Percentiles rank a stretch among this genome's conserved stretches.
phyloP scores from a whole-genome alignment of 2,113 vertebrate genomes.

The Cairina moschata region DNA sequence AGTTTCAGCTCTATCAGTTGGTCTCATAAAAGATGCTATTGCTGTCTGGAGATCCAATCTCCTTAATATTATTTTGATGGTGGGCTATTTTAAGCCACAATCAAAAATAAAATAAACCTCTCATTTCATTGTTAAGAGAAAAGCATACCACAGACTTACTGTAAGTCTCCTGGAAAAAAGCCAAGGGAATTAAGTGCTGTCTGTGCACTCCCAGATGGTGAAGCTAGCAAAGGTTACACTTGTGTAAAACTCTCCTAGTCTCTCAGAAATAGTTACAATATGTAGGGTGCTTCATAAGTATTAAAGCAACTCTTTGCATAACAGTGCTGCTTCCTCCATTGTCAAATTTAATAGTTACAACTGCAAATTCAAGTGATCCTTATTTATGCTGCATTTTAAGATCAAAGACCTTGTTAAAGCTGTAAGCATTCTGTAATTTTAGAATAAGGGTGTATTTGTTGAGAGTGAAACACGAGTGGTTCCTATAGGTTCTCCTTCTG shows the following conservation, averaged over 20 bases:
- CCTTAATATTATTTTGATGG: neutral
- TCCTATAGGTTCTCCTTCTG: neutral
- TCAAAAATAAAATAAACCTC: neutral
- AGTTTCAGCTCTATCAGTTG: neutral
- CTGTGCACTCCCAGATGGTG: conserved; percentile 32
- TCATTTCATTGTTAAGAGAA: conserved; percentile 7
- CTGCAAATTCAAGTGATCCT: neutral
- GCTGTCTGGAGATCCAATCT: neutral
- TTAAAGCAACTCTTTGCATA: conserved; percentile 25
- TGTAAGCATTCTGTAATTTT: neutral
- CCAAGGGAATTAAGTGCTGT: conserved; percentile 30
- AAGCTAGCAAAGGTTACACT: conserved; percentile 17
- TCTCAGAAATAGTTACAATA: neutral
- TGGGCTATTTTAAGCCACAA: neutral
- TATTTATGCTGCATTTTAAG: neutral
- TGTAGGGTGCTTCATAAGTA: neutral
- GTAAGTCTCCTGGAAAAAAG: conserved; percentile 45
- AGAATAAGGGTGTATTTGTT: neutral
- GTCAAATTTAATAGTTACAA: neutral
- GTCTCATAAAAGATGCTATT: neutral
- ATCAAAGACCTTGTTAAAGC: neutral
- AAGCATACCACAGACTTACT: neutral
- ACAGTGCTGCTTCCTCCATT: neutral
- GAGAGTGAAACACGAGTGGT: neutral
- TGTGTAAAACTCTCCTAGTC: neutral